phyloP scores from a whole-genome alignment of 2,113 vertebrate genomes.

The Tamias sibiricus region DNA sequence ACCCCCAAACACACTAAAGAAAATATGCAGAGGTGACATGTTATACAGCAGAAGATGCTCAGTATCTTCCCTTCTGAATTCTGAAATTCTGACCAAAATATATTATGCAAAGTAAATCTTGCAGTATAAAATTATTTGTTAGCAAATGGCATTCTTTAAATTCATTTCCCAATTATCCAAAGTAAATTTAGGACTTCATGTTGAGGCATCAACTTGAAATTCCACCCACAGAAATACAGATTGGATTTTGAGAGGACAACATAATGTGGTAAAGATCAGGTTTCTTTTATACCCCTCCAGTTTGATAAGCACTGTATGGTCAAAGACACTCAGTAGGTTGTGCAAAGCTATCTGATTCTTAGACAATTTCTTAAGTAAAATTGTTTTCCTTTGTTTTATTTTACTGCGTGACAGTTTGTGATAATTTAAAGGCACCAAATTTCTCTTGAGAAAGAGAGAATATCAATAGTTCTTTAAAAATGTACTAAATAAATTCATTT shows the following conservation, averaged over 20 bases:
- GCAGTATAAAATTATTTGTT: conserved; percentile 66
- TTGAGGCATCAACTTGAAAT: conserved; percentile 76
- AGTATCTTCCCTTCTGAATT: conserved; percentile 62
- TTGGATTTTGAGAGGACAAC: conserved; percentile 69
- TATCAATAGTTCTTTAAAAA: conserved; percentile 39
- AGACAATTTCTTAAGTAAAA: conserved; percentile 39
- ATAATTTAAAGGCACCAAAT: conserved; percentile 65
- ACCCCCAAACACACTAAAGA: conserved; percentile 53
- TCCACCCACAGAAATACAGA: conserved; percentile 65
- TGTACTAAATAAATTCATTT: conserved; percentile 45
- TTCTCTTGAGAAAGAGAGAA: neutral
- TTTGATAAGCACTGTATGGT: conserved; percentile 32
- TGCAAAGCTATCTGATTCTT: conserved; percentile 50
- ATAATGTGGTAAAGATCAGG: neutral
- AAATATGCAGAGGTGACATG: conserved; percentile 58
- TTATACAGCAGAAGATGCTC: conserved; percentile 51
- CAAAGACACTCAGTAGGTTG: neutral
- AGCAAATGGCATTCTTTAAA: conserved; percentile 73
- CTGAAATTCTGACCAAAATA: conserved; percentile 72
- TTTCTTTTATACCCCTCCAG: conserved; percentile 29
- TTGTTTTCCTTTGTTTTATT: conserved; percentile 56
- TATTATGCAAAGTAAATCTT: conserved; percentile 78
- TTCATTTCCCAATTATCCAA: conserved; percentile 77
- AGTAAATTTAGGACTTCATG: conserved; percentile 73
- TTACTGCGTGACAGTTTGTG: conserved; percentile 60